Evolutionary conservation across 2,113 vertebrate genomes (phyloP).

Genomic region (Oxyruncus cristatus): DNA sequence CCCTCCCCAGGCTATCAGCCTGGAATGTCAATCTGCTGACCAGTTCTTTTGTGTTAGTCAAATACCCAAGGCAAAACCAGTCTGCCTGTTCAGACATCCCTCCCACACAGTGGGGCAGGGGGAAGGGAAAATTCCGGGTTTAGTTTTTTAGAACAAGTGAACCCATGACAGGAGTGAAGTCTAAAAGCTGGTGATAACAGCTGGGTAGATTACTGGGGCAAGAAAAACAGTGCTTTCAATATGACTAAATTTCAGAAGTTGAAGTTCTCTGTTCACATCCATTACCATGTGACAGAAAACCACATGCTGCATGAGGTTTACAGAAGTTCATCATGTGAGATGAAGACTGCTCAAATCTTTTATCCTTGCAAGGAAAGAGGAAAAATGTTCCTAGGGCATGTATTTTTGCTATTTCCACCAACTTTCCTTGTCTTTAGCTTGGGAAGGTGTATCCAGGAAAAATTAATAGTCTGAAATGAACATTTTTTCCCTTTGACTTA

Average conservation of each 20-base stretch:
- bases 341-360: background rate
- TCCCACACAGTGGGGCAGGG: too few relatives aligned
- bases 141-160: too few relatives aligned
- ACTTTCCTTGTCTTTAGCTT: background rate
- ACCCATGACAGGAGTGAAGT: too few relatives aligned
- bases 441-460: background rate
- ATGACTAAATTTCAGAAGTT: background rate
- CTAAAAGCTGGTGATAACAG: background rate
- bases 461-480: background rate
- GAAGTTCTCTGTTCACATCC: background rate
- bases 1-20: too few relatives aligned
- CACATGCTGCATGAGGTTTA: background rate
- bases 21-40: too few relatives aligned
- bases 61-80: too few relatives aligned
- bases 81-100: too few relatives aligned
- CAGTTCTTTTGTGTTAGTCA: too few relatives aligned
- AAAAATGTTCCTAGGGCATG: background rate
- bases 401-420: background rate
- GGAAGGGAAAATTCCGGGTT: too few relatives aligned
- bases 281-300: background rate
- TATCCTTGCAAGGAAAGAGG: background rate
- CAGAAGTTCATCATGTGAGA: background rate
- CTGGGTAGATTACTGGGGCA: background rate
- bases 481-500: background rate
- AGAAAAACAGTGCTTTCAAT: background rate